These are phyloP conservation scores for Corbicula japonica DNA, from an alignment of 2,888 invertebrate genomes.

Conservation along the genomic window DNA sequence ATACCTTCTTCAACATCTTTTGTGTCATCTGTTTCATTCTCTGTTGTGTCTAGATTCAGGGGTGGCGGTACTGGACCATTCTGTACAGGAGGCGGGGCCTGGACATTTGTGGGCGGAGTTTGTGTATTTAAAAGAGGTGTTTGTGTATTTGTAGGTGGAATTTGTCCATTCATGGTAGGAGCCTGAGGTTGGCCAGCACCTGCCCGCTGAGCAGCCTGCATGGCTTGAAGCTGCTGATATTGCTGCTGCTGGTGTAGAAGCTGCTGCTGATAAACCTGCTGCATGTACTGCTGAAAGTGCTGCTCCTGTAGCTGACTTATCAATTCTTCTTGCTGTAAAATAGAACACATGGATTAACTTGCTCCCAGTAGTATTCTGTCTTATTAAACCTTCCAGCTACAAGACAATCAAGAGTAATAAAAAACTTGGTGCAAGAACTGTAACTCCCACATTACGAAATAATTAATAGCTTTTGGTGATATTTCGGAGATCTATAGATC, in stretches of 20 bases:
- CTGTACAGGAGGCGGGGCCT: constrained; percentile 29
- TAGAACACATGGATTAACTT: not conserved
- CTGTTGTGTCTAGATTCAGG: constrained; percentile 52
- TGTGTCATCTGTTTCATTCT: constrained; percentile 58
- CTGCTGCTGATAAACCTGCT: constrained; percentile 91
- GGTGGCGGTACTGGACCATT: constrained; percentile 86
- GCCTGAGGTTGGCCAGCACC: constrained; percentile 29
- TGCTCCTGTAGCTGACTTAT: constrained; percentile 98
- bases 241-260: constrained; percentile 87
- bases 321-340: constrained; percentile 94
- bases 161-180: constrained; percentile 40
- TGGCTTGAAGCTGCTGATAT: constrained; percentile 85
- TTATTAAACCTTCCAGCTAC: too few relatives aligned
- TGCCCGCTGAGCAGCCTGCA: constrained; percentile 59
- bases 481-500: too few relatives aligned
- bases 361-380: too few relatives aligned
- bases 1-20: constrained; percentile 38
- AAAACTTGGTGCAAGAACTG: too few relatives aligned
- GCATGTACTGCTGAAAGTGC: constrained; percentile 99
- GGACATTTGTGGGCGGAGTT: constrained; percentile 17
- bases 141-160: constrained; percentile 18
- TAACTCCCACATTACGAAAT: too few relatives aligned
- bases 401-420: too few relatives aligned
- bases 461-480: too few relatives aligned
- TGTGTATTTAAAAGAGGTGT: constrained; percentile 23